These are phyloP conservation scores for Lordiphosa mommai DNA, from an alignment of 1,140 invertebrate genomes.

Conservation along the genomic window DNA sequence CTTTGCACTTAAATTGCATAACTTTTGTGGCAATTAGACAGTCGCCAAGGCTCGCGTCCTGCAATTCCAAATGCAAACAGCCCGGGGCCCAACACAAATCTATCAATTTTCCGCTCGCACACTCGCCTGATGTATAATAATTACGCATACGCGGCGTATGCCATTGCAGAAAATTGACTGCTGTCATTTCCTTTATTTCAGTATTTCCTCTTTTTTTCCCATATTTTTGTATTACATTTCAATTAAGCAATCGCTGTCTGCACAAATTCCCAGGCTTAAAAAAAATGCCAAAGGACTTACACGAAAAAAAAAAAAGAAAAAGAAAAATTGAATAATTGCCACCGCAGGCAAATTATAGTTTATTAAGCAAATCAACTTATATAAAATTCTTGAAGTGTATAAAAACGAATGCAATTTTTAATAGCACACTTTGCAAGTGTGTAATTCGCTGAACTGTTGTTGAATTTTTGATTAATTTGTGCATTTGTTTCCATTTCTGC, in stretches of 20 bases:
- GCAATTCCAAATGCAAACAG: constrained; percentile 35
- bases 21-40: constrained; percentile 70
- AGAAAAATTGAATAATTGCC: constrained; percentile 41
- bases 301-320: constrained; percentile 7
- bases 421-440: too few species aligned
- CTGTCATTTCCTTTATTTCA: constrained; percentile 6
- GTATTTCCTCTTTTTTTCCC: constrained; percentile 3
- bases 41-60: constrained; percentile 15
- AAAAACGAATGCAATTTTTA: not conserved
- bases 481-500: constrained; percentile 3
- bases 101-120: constrained; percentile 55
- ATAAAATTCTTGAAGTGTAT: constrained; percentile 23
- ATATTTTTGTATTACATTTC: constrained; percentile 44
- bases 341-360: constrained; percentile 53
- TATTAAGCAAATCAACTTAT: constrained; percentile 31
- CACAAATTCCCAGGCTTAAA: constrained; percentile 59
- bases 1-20: constrained; percentile 76
- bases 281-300: constrained; percentile 1
- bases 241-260: constrained; percentile 72
- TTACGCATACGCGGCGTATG: constrained; percentile 57
- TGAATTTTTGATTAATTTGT: not conserved
- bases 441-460: not conserved
- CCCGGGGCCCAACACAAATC: constrained; percentile 37
- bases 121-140: constrained; percentile 41
- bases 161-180: constrained; percentile 3